phyloP scores from a whole-genome alignment of 2,113 vertebrate species.

The Rhipidura dahli region DNA sequence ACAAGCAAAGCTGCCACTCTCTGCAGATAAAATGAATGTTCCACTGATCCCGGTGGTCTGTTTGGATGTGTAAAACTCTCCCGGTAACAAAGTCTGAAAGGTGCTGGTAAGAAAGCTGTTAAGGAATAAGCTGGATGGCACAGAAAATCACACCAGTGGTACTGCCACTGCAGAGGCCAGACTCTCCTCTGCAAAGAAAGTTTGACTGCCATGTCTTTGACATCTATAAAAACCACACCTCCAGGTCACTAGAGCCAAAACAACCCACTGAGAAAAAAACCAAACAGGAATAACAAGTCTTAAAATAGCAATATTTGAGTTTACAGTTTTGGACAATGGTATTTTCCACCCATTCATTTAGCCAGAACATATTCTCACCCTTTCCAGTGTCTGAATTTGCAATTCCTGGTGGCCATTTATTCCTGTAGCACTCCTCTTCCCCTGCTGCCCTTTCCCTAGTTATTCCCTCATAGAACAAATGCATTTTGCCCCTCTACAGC shows the following conservation, averaged over 20 bases:
- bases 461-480: neutral
- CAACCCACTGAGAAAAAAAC: neutral
- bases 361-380: neutral
- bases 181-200: neutral
- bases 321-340: neutral
- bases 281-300: neutral
- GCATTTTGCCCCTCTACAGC: neutral
- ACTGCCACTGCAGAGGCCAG: neutral
- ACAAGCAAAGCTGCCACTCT: neutral
- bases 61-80: neutral
- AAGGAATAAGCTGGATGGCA: neutral
- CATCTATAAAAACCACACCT: neutral
- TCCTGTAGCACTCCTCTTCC: neutral
- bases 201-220: neutral
- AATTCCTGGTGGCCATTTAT: neutral
- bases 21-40: too few relatives aligned
- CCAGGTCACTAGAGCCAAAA: neutral
- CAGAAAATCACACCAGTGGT: neutral
- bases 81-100: neutral
- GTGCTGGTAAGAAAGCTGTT: neutral
- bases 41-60: neutral
- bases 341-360: neutral
- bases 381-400: neutral
- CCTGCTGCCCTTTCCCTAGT: neutral
- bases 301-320: neutral